Evolutionary conservation across 2,113 vertebrate species (phyloP).

Genomic region (Orthonyx spaldingii): DNA sequence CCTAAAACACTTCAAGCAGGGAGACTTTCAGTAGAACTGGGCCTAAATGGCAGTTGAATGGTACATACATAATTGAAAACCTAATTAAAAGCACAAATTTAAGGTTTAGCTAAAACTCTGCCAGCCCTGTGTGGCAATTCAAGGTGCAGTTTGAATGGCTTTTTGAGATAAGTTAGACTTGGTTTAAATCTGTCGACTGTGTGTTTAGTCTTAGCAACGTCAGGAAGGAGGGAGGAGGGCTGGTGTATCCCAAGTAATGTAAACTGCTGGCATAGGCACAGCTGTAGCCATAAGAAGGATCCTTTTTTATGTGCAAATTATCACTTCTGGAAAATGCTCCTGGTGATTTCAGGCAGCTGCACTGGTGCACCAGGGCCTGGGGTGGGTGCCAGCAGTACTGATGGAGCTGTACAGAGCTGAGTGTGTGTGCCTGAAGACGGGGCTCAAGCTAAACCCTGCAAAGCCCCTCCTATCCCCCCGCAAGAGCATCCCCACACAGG

Average conservation of each 20-base stretch:
- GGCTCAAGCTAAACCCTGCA: background rate
- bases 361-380: rapidly evolving
- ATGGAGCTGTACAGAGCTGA: background rate
- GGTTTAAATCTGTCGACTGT: rapidly evolving
- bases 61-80: background rate
- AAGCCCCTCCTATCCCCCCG: background rate
- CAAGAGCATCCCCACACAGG: constrained; percentile 14
- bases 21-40: background rate
- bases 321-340: background rate
- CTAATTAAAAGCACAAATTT: background rate
- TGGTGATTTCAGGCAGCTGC: background rate
- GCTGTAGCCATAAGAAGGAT: no score
- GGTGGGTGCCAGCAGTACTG: background rate
- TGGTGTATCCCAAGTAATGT: background rate
- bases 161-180: background rate
- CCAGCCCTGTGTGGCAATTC: background rate
- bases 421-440: background rate
- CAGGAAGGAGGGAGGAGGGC: background rate
- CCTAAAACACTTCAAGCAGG: background rate
- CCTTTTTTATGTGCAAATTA: background rate
- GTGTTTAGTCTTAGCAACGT: background rate
- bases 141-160: background rate
- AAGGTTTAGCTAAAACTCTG: background rate
- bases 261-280: background rate
- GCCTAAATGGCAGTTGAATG: background rate